These are phyloP conservation scores for Pocillopora meandrina DNA, from an alignment of 92 coral and sea anemone genomes.

Conservation along the genomic window DNA sequence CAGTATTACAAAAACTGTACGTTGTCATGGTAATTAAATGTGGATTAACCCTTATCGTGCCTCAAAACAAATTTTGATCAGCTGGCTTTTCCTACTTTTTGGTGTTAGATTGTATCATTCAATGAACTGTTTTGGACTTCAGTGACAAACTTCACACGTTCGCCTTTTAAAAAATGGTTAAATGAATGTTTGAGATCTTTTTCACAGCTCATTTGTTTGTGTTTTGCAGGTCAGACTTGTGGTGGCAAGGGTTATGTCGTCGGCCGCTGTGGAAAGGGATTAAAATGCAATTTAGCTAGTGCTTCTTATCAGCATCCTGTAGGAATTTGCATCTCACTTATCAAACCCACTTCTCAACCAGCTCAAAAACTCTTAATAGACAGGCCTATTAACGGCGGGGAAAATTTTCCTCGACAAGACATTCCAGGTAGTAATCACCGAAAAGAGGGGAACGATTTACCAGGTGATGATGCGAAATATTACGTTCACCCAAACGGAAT, in stretches of 20 bases:
- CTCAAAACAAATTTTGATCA: too few species aligned
- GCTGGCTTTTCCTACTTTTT: too few species aligned
- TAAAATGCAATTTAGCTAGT: conserved; percentile 69
- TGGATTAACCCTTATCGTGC: too few species aligned
- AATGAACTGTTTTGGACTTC: too few species aligned
- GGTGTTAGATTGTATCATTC: too few species aligned
- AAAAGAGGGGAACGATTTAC: background rate
- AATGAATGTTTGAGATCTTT: too few species aligned
- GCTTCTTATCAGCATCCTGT: conserved; percentile 63
- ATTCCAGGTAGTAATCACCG: conserved; percentile 1
- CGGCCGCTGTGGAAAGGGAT: conserved; percentile 70
- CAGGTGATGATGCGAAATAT: background rate
- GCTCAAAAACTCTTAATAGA: conserved; percentile 7
- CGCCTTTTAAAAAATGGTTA: too few species aligned
- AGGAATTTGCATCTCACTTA: conserved; percentile 60
- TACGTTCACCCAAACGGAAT: background rate
- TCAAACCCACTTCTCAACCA: conserved; percentile 1
- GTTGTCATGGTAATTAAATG: too few species aligned
- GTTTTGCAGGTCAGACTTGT: conserved; percentile 62
- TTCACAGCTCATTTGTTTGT: too few species aligned
- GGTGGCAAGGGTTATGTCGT: conserved; percentile 71
- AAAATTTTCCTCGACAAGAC: conserved; percentile 5
- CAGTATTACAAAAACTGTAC: too few species aligned
- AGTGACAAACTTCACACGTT: too few species aligned
- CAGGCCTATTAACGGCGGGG: background rate